phyloP scores from a whole-genome alignment of 2,888 invertebrate species.

The Himalopsyche tibetana region DNA sequence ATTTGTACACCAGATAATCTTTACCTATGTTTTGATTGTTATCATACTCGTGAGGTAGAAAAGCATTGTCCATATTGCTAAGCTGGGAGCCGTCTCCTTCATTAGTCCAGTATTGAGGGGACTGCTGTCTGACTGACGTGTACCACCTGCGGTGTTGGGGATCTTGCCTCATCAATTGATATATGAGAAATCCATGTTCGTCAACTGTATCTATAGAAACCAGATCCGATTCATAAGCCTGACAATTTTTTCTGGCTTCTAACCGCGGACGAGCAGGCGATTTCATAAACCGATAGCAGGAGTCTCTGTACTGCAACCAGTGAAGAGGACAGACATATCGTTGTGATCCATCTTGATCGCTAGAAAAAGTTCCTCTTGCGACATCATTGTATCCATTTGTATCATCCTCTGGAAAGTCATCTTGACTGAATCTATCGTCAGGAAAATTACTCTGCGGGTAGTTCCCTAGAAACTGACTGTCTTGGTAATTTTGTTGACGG shows the following conservation, averaged over 20 bases:
- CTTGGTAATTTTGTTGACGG: constrained; percentile 40
- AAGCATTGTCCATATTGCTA: constrained; percentile 87
- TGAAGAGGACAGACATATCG: constrained; percentile 83
- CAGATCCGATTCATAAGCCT: constrained; percentile 88
- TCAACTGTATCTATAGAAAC: constrained; percentile 87
- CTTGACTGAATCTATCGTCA: constrained; percentile 57
- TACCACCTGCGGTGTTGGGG: constrained; percentile 93
- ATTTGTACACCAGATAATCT: constrained; percentile 89
- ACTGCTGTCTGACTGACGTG: constrained; percentile 86
- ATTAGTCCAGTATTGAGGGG: constrained; percentile 87
- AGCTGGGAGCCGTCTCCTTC: constrained; percentile 89
- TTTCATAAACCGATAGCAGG: constrained; percentile 93
- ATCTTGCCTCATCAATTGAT: constrained; percentile 88
- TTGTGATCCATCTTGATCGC: constrained; percentile 45
- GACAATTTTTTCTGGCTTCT: constrained; percentile 90
- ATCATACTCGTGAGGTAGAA: constrained; percentile 82
- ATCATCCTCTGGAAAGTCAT: constrained; percentile 48
- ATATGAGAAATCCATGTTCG: constrained; percentile 91
- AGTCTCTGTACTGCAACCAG: constrained; percentile 89
- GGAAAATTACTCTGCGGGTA: constrained; percentile 53
- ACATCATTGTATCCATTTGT: constrained; percentile 51
- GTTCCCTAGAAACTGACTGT: constrained; percentile 44
- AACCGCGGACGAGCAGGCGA: constrained; percentile 88
- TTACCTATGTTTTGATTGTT: constrained; percentile 82
- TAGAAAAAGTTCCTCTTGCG: constrained; percentile 48